Conservation (phyloP, 2,113 vertebrate species). For the Chloropsis cyanopogon region DNA sequence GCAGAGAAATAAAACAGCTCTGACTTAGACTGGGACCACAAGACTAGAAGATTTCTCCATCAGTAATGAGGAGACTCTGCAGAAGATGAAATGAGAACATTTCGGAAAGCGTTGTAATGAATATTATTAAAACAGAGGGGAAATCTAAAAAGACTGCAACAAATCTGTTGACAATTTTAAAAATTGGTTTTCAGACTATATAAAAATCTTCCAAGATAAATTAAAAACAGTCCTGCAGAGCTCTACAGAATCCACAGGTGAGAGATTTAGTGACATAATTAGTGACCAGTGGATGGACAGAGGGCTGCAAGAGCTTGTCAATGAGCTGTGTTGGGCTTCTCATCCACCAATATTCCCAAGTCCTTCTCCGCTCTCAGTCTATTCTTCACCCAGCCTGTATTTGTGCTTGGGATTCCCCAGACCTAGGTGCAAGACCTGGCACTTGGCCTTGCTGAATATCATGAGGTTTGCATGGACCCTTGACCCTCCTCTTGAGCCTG, state of each 20-base stretch:
- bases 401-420: background rate
- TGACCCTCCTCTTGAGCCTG: background rate
- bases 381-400: background rate
- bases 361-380: background rate
- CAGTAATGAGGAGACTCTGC: background rate
- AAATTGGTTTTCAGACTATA: background rate
- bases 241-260: background rate
- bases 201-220: background rate
- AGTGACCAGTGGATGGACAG: background rate
- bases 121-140: background rate
- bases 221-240: background rate
- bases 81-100: background rate
- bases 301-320: rapidly evolving
- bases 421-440: background rate
- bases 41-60: background rate
- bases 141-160: background rate
- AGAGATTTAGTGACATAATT: background rate
- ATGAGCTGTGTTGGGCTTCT: background rate
- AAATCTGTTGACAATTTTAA: background rate
- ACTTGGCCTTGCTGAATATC: background rate
- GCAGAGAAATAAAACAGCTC: background rate
- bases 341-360: background rate
- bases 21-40: background rate
- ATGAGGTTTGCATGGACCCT: background rate
- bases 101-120: background rate